These are phyloP conservation scores for Aphidoletes aphidimyza DNA, from an alignment of 2,888 invertebrate species.

Conservation along the genomic window DNA sequence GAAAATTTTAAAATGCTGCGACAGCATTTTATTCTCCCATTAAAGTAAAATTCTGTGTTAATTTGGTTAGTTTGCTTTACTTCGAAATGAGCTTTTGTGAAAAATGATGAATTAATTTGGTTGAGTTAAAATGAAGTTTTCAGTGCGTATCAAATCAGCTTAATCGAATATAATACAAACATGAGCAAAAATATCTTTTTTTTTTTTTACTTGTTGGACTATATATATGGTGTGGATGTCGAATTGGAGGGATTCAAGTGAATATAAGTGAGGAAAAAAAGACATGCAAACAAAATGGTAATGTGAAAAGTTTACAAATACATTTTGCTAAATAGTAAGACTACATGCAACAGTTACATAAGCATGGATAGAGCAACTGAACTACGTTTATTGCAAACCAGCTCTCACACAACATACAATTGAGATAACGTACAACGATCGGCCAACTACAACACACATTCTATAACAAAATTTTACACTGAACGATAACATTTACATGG, in stretches of 20 bases:
- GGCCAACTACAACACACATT: not conserved
- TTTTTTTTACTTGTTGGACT: not conserved
- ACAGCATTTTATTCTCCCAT: too few species aligned
- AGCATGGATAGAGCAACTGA: not conserved
- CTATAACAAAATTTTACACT: not conserved
- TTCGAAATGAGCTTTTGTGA: too few species aligned
- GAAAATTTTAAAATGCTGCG: not conserved
- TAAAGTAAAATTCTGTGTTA: not conserved
- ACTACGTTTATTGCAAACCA: not conserved
- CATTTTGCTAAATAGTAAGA: not conserved
- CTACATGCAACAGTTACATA: not conserved
- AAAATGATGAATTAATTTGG: conserved; percentile 24
- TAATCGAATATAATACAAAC: not conserved
- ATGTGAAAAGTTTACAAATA: not conserved
- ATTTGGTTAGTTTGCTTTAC: not conserved
- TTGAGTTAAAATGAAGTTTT: not conserved
- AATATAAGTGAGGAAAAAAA: not conserved
- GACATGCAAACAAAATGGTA: not conserved
- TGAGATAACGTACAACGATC: too few species aligned
- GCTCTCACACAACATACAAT: too few species aligned
- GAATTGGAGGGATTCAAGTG: not conserved
- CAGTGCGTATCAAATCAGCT: not conserved
- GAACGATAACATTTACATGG: conserved; percentile 22
- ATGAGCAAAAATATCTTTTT: not conserved
- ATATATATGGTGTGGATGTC: conserved; percentile 3